These are phyloP conservation scores for Cephus pulcher DNA, from an alignment of 2,888 invertebrate genomes.

Conservation along the genomic window DNA sequence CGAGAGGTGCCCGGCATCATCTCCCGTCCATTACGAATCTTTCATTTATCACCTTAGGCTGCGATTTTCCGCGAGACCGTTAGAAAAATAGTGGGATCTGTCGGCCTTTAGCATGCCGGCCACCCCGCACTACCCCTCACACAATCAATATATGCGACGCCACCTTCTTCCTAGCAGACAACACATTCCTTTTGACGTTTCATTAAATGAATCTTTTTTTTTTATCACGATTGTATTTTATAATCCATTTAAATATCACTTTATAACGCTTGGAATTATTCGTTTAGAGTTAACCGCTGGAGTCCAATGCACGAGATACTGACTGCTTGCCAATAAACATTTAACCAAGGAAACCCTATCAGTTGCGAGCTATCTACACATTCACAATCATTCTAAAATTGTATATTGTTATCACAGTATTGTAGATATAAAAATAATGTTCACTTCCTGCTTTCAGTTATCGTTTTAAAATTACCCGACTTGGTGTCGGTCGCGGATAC, in stretches of 20 bases:
- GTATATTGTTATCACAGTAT: neutral
- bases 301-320: neutral
- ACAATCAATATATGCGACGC: constrained; percentile 31
- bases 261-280: neutral
- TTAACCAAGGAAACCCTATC: neutral
- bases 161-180: constrained; percentile 38
- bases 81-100: constrained; percentile 57
- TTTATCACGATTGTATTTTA: neutral
- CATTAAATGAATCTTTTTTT: neutral
- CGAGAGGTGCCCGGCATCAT: constrained; percentile 63
- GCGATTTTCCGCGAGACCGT: constrained; percentile 47
- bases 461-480: neutral
- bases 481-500: neutral
- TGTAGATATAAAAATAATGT: neutral
- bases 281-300: neutral
- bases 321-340: neutral
- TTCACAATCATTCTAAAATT: neutral
- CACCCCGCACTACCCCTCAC: constrained; percentile 40
- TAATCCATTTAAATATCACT: neutral
- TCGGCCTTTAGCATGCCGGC: constrained; percentile 56
- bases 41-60: constrained; percentile 24
- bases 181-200: neutral
- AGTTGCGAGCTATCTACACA: neutral
- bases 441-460: neutral
- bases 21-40: constrained; percentile 54